Evolutionary conservation across 1,140 invertebrate species (phyloP).

Genomic region (Drosophila biarmipes): DNA sequence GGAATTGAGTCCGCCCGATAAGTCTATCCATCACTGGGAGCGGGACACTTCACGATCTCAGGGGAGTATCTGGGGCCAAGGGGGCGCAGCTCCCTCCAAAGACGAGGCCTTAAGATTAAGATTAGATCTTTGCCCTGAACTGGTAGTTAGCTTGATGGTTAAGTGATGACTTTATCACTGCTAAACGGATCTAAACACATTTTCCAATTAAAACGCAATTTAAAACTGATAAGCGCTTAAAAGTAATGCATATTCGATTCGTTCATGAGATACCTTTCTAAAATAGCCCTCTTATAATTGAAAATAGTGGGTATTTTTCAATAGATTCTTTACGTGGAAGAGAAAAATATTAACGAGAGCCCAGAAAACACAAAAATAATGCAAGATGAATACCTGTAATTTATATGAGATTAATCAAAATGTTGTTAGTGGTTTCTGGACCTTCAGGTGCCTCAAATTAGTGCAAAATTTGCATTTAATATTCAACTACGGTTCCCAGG

Average conservation of each 20-base stretch:
- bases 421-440: conserved; percentile 3
- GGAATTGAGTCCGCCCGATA: background rate
- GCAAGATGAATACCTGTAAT: conserved; percentile 2
- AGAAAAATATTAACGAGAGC: background rate
- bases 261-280: background rate
- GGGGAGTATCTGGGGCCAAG: background rate
- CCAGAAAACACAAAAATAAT: background rate
- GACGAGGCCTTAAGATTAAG: background rate
- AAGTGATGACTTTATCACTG: conserved; percentile 20
- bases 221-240: background rate
- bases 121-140: conserved; percentile 3
- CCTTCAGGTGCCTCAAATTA: background rate
- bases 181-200: background rate
- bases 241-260: background rate
- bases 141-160: background rate
- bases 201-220: background rate
- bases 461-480: conserved; percentile 29
- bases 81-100: background rate
- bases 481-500: conserved; percentile 32
- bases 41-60: background rate
- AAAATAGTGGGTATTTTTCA: too few relatives aligned
- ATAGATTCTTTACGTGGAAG: background rate
- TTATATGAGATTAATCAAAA: conserved; percentile 26
- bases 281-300: background rate
- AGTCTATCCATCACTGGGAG: conserved; percentile 1